Evolutionary conservation across 2,797 vertebrate species (phyloP).

Genomic region (Knipowitschia caucasica): DNA sequence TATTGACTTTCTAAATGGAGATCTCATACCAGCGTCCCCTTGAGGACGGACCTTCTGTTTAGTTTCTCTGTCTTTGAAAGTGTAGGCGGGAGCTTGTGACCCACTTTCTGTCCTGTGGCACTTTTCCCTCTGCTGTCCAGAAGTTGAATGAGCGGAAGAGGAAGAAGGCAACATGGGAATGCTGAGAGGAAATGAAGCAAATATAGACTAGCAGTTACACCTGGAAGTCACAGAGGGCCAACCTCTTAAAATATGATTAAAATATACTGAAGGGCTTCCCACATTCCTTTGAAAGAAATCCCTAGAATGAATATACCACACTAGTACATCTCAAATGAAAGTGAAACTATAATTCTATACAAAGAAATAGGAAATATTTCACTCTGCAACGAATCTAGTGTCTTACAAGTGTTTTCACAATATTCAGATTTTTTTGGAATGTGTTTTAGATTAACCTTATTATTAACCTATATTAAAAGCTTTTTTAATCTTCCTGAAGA

Average conservation of each 20-base stretch:
- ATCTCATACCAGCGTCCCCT: conserved; percentile 42
- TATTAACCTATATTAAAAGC: no score
- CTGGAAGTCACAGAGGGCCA: conserved; percentile 45
- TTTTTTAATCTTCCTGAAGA: no score
- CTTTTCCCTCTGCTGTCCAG: conserved; percentile 49
- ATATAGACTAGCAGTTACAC: conserved; percentile 44
- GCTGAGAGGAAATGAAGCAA: conserved; percentile 24
- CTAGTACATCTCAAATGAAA: background rate
- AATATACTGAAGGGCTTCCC: conserved; percentile 59
- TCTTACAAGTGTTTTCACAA: no score
- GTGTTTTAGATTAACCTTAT: no score
- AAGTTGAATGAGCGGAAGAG: conserved; percentile 38
- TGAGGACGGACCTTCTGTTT: conserved; percentile 39
- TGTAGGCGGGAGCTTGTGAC: conserved; percentile 47
- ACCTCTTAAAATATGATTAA: conserved; percentile 56
- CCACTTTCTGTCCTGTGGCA: conserved; percentile 57
- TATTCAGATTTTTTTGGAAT: no score
- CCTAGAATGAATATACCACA: background rate
- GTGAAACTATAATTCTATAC: no score
- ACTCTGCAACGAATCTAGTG: no score
- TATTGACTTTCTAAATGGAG: conserved; percentile 23
- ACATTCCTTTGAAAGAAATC: conserved; percentile 61
- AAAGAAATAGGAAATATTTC: no score
- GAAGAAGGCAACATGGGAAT: background rate
- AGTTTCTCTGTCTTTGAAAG: conserved; percentile 59